phyloP scores from a whole-genome alignment of 2,888 invertebrate genomes.

The Caenorhabditis sp. region DNA sequence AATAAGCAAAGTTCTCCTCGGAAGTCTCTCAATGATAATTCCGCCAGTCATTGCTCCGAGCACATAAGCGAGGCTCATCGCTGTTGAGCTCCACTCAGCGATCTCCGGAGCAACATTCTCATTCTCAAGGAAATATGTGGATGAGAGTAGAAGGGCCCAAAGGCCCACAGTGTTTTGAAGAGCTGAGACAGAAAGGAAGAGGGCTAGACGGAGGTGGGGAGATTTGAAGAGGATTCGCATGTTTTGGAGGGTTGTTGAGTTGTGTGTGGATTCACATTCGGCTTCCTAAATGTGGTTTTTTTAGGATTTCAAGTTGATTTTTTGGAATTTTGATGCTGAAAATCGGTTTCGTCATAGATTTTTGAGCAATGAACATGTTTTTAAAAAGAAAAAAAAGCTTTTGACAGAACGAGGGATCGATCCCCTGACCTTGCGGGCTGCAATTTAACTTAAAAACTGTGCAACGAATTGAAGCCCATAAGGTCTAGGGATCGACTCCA shows the following conservation, averaged over 20 bases:
- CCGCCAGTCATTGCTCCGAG: conserved; percentile 54
- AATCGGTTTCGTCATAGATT: too few species aligned
- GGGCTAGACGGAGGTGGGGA: conserved; percentile 55
- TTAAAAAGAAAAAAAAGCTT: too few species aligned
- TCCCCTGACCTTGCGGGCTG: too few species aligned
- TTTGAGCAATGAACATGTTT: too few species aligned
- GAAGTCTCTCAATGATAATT: conserved; percentile 55
- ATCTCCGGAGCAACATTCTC: conserved; percentile 39
- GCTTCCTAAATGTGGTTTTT: conserved; percentile 38
- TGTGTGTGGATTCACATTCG: conserved; percentile 34
- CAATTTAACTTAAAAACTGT: too few species aligned
- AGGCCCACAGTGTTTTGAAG: conserved; percentile 57
- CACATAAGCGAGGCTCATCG: conserved; percentile 57
- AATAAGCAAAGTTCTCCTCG: conserved; percentile 52
- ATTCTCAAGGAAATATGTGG: conserved; percentile 52
- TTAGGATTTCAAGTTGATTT: too few species aligned
- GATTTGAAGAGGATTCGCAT: conserved; percentile 44
- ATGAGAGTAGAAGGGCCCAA: conserved; percentile 58
- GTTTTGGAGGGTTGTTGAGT: conserved; percentile 16
- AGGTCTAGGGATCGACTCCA: too few species aligned
- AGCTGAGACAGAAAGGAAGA: conserved; percentile 18
- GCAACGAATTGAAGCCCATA: too few species aligned
- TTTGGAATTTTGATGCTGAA: too few species aligned
- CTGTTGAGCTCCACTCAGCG: conserved; percentile 56
- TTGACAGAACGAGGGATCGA: too few species aligned